These are phyloP conservation scores for Trinectes maculatus DNA, from an alignment of 2,113 vertebrate genomes.

Conservation along the genomic window DNA sequence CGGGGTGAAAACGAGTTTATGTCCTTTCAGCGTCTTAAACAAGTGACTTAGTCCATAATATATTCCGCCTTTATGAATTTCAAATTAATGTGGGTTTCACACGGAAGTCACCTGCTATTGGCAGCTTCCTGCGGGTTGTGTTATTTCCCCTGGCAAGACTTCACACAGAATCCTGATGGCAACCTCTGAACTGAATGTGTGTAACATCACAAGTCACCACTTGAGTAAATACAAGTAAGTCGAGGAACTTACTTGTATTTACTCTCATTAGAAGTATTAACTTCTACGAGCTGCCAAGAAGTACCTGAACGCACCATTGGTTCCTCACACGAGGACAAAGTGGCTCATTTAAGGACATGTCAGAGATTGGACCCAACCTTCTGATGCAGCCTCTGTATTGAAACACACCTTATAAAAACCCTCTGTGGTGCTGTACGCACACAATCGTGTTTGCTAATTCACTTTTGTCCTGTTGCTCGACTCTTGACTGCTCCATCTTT, in stretches of 20 bases:
- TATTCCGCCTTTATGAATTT: conserved; percentile 68
- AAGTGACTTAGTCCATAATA: conserved; percentile 52
- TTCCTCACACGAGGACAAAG: conserved; percentile 27
- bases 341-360: conserved; percentile 15
- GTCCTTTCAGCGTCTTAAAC: conserved; percentile 54
- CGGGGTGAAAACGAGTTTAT: conserved; percentile 48
- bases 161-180: conserved; percentile 66
- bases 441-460: conserved; percentile 69
- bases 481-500: conserved; percentile 71
- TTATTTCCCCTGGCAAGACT: conserved; percentile 68
- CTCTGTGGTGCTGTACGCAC: conserved; percentile 30
- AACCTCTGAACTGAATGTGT: conserved; percentile 4
- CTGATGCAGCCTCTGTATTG: conserved; percentile 1
- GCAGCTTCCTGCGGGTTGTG: conserved; percentile 53
- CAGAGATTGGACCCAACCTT: neutral
- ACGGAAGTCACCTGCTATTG: conserved; percentile 61
- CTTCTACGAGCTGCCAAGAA: conserved; percentile 13
- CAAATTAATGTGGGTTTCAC: conserved; percentile 64
- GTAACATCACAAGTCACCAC: neutral
- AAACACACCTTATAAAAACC: conserved; percentile 23
- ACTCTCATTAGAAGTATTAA: conserved; percentile 2
- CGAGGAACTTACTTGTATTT: neutral
- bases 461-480: conserved; percentile 52
- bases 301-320: conserved; percentile 26
- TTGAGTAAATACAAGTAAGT: too few relatives aligned